Evolutionary conservation across 2,797 vertebrate genomes (phyloP), one percentile per base, ranked within the genome.

Genomic region (Echiichthys vipera): DNA sequence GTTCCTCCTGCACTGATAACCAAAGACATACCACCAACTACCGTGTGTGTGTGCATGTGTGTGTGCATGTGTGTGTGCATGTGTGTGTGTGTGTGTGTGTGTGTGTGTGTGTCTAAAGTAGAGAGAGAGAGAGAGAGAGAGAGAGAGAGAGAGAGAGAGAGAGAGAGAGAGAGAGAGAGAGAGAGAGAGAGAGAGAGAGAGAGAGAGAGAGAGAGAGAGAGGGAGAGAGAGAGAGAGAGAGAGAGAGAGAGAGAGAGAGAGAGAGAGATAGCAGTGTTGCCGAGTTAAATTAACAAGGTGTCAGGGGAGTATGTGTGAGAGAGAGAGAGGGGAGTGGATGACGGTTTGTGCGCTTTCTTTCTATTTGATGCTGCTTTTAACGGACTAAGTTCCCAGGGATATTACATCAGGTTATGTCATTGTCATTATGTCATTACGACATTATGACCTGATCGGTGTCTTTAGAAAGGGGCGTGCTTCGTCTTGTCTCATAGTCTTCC

Each of bases 281-380:
- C 40, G 57, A 74, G 62, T 12, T 71, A 77, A 62, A 87, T 84
- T 78, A 85, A 74, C 79, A 75, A 72, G 79, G 71, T 4, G 17
- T 77, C 78, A 72, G 30, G 82, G 81, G 75, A 78, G 62, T 34
- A 14, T 56, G 32, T 74, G 57, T 22, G 55, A 29, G 64, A 17
- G 49, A 46, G 57, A 56, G 18, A 29, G 73, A 54, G 36, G 59
- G 25, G 47, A 43, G 58, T 76, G 59, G n/a, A 11, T 63, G 22
- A 54, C 13, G 25, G 22, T 56, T 53, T 71, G 24, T 70, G 30
- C 20, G 14, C 29, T 20, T 58, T 29, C 45, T 29, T 14, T 39
- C 7, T 1, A 12, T 29, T 42, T 24, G 10, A 47, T 58, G 32
- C 68, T 67, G 22, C 56, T 59, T 64, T 27, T 49, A 46, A 50